phyloP scores from a whole-genome alignment of 2,888 invertebrate species.

The Lasioglossum oenotherae region DNA sequence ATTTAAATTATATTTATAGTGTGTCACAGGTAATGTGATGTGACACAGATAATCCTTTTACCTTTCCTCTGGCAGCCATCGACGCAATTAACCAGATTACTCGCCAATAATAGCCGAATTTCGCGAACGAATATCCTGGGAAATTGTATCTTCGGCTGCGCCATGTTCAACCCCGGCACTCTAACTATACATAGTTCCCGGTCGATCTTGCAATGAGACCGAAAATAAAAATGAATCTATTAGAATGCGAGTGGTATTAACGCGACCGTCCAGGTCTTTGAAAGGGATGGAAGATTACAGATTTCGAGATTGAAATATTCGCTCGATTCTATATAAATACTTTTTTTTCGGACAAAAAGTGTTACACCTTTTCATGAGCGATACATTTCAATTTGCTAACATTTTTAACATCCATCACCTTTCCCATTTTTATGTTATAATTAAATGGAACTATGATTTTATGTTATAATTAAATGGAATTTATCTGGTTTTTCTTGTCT shows the following conservation, averaged over 20 bases:
- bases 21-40: slow-evolving; percentile 16
- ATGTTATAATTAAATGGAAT: not conserved
- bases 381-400: not conserved
- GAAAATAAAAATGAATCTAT: slow-evolving; percentile 65
- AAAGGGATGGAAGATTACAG: not conserved
- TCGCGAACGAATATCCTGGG: slow-evolving; percentile 34
- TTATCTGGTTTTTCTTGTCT: not conserved
- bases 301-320: not conserved
- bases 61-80: slow-evolving; percentile 1
- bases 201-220: slow-evolving; percentile 56
- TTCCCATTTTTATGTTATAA: not conserved
- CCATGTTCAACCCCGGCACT: slow-evolving; percentile 27
- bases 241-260: slow-evolving; percentile 52
- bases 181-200: slow-evolving; percentile 59
- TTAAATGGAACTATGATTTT: not conserved
- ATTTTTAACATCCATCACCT: not conserved
- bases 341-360: not conserved
- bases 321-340: not conserved
- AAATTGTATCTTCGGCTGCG: slow-evolving; percentile 40
- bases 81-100: slow-evolving; percentile 49
- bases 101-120: slow-evolving; percentile 32
- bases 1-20: slow-evolving; percentile 6
- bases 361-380: not conserved
- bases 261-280: not conserved
- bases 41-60: slow-evolving; percentile 14